Percentiles rank a stretch among this genome's conserved stretches.
phyloP scores from a whole-genome alignment of 2,113 vertebrate species.

The Castor canadensis region DNA sequence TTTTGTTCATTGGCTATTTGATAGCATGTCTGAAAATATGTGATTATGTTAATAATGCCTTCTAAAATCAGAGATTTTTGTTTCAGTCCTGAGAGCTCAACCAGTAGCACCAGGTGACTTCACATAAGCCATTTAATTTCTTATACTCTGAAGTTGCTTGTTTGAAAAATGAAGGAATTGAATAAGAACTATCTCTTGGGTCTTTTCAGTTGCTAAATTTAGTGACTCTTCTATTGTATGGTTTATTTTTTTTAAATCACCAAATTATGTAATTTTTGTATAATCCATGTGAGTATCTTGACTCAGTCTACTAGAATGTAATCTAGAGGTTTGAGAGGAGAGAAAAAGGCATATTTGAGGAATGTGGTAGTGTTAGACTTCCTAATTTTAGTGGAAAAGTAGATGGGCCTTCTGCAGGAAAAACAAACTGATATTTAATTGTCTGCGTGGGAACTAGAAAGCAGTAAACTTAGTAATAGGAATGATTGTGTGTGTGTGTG shows the following conservation, averaged over 20 bases:
- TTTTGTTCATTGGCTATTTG: background rate
- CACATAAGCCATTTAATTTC: background rate
- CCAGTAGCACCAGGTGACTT: background rate
- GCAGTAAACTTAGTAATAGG: background rate
- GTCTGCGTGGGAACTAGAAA: background rate
- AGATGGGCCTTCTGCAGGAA: background rate
- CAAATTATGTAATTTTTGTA: background rate
- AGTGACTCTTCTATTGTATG: background rate
- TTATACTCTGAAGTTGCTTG: background rate
- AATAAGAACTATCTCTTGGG: background rate
- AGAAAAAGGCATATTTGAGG: background rate
- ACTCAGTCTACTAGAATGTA: background rate
- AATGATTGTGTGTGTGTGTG: rapidly evolving
- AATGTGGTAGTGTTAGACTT: background rate
- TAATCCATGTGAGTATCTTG: background rate
- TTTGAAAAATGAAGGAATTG: background rate
- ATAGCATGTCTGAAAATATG: background rate
- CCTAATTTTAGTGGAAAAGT: background rate
- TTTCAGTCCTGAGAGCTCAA: background rate
- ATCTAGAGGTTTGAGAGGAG: background rate
- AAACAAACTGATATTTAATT: background rate
- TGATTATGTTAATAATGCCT: background rate
- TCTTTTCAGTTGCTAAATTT: background rate
- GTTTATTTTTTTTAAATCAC: background rate
- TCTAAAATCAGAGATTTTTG: constrained; percentile 17